These are phyloP conservation scores for Hippocampus guttulatus DNA, from an alignment of 2,113 vertebrate genomes.

Conservation along the genomic window DNA sequence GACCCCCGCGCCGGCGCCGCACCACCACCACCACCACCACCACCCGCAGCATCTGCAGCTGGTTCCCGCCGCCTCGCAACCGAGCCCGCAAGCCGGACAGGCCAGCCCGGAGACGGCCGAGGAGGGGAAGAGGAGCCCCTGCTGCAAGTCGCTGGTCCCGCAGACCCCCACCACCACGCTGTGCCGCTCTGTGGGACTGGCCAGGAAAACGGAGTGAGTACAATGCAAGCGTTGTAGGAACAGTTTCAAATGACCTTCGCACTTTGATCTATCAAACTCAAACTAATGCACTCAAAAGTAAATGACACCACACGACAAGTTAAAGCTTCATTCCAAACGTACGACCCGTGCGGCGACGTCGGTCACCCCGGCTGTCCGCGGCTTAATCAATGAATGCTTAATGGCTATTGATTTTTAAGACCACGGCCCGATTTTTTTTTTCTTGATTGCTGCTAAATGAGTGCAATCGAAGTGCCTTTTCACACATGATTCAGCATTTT, in stretches of 20 bases:
- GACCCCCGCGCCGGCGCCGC: constrained; percentile 21
- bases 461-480: background rate
- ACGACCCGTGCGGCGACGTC: constrained; percentile 20
- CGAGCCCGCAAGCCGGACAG: constrained; percentile 61
- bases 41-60: constrained; percentile 76
- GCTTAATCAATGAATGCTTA: constrained; percentile 33
- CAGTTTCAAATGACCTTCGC: background rate
- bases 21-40: constrained; percentile 24
- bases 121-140: constrained; percentile 71
- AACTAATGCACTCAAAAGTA: background rate
- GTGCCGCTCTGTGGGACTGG: constrained; percentile 84
- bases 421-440: constrained; percentile 2
- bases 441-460: background rate
- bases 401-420: constrained; percentile 43
- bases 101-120: constrained; percentile 58
- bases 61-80: constrained; percentile 71
- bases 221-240: background rate
- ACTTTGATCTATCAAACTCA: background rate
- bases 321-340: background rate
- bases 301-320: background rate
- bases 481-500: background rate
- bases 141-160: constrained; percentile 81
- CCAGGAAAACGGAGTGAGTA: constrained; percentile 90
- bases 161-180: constrained; percentile 81
- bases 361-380: constrained; percentile 10